Conservation (phyloP, 64 coral and sea anemone genomes). For the Acropora tenuis region DNA sequence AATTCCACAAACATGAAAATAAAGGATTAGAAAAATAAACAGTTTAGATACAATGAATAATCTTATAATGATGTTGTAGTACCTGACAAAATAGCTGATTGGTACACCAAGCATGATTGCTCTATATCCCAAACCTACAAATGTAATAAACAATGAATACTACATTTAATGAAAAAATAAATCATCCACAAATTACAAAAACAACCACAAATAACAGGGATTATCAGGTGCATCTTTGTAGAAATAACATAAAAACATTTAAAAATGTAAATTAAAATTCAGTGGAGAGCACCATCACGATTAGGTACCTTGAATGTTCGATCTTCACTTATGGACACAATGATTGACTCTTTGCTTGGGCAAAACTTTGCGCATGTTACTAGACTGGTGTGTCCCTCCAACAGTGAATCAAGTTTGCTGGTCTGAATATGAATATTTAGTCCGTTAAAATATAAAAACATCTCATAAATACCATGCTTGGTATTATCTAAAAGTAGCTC, state of each 20-base stretch:
- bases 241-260: not conserved
- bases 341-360: slow-evolving; percentile 64
- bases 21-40: not conserved
- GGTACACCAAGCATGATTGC: slow-evolving; percentile 70
- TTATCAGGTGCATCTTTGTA: no score
- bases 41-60: not conserved
- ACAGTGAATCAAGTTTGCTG: slow-evolving; percentile 77
- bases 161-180: not conserved
- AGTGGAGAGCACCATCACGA: not conserved
- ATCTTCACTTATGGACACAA: slow-evolving; percentile 89
- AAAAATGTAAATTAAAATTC: not conserved
- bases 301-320: slow-evolving; percentile 87
- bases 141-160: not conserved
- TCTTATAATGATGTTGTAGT: not conserved
- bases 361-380: slow-evolving; percentile 85
- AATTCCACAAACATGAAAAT: not conserved
- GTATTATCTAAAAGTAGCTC: not conserved
- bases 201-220: no score
- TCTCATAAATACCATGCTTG: not conserved
- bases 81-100: slow-evolving; percentile 96
- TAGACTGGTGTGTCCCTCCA: slow-evolving; percentile 80
- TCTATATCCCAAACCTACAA: slow-evolving; percentile 89
- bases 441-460: not conserved
- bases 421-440: slow-evolving; percentile 30
- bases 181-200: no score